Evolutionary conservation across 2,113 vertebrate genomes (phyloP).

Genomic region (Nothobranchius kuhntae): DNA sequence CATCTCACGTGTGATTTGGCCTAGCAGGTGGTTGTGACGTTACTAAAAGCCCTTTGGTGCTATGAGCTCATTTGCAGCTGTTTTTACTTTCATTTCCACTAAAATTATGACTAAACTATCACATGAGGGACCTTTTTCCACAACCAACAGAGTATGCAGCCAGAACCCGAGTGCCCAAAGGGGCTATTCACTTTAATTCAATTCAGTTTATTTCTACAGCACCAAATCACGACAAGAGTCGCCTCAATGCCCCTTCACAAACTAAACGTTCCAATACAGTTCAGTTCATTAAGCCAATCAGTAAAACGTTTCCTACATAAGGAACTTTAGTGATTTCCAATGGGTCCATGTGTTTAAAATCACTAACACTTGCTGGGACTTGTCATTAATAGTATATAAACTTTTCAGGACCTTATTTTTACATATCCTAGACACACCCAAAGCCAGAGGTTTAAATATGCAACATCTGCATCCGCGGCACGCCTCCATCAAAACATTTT

Average conservation of each 20-base stretch:
- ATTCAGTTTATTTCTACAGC: too few species aligned
- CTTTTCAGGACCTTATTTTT: neutral
- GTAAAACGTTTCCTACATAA: too few species aligned
- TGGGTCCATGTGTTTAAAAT: conserved; percentile 33
- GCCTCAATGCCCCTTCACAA: too few species aligned
- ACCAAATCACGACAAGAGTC: too few species aligned
- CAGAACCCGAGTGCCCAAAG: conserved; percentile 10
- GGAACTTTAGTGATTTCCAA: conserved; percentile 13
- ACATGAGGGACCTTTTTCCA: conserved; percentile 17
- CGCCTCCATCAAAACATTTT: conserved; percentile 24
- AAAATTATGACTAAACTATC: conserved; percentile 20
- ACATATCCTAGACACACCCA: conserved; percentile 6
- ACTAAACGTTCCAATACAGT: too few species aligned
- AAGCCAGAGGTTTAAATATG: neutral
- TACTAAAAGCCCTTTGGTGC: conserved; percentile 43
- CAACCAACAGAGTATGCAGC: conserved; percentile 16
- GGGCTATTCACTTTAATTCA: conserved; percentile 12
- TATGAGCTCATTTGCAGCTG: conserved; percentile 47
- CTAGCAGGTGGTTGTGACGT: conserved; percentile 65
- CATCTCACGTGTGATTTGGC: conserved; percentile 28
- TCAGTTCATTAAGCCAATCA: too few species aligned
- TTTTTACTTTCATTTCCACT: conserved; percentile 33
- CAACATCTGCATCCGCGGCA: conserved; percentile 34
- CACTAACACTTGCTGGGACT: neutral
- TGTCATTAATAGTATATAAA: conserved; percentile 3